A percentile compares a stretch with the other conserved stretches of the same genome.
These are phyloP conservation scores for Diarsia mendica DNA, from an alignment of 2,888 invertebrate species.

Conservation along the genomic window DNA sequence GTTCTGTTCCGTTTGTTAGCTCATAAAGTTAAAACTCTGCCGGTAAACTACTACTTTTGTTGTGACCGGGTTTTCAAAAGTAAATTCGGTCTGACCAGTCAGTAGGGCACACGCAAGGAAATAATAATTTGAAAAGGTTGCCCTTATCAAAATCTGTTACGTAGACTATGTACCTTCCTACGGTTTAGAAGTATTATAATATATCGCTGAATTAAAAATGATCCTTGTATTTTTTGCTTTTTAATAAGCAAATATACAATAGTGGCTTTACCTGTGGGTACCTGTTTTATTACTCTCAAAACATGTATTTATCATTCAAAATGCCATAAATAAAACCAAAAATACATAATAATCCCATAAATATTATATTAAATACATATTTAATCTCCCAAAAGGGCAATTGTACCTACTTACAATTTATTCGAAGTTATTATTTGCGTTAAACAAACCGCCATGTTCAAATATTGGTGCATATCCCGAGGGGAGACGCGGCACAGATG, in stretches of 20 bases:
- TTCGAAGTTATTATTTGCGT: conserved; percentile 62
- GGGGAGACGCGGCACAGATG: conserved; percentile 84
- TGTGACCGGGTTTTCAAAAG: no score
- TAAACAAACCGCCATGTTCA: conserved; percentile 65
- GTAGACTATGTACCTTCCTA: not conserved
- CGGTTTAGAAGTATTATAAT: not conserved
- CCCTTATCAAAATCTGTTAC: no score
- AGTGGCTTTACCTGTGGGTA: not conserved
- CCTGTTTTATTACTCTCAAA: not conserved
- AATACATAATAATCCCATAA: conserved; percentile 56
- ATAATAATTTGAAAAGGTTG: no score
- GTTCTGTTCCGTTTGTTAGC: no score
- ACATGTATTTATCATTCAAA: conserved; percentile 1
- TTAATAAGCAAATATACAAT: not conserved
- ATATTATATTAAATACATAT: conserved; percentile 55
- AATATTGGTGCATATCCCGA: conserved; percentile 68
- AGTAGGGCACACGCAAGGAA: no score
- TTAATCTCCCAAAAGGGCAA: conserved; percentile 60
- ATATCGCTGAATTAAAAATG: not conserved
- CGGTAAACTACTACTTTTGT: no score
- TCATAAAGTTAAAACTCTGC: no score
- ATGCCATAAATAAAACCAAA: conserved; percentile 20
- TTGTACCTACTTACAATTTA: conserved; percentile 63
- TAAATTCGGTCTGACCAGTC: no score
- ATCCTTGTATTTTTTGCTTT: not conserved